Evolutionary conservation across 2,888 invertebrate species (phyloP), one percentile per base, ranked within the genome.

Genomic region (Automeris io): DNA sequence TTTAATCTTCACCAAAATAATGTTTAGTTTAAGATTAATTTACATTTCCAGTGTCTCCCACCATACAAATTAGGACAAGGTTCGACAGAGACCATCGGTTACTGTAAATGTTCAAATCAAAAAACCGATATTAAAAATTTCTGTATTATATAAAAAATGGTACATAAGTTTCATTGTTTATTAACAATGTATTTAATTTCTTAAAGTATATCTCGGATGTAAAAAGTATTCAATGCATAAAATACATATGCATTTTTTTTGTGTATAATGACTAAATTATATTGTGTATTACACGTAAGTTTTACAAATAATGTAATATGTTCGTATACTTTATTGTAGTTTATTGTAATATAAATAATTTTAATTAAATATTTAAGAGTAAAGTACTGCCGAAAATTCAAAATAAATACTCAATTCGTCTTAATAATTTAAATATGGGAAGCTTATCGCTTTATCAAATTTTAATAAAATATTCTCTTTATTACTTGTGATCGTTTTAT

Each of bases 261-360:
- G n/a, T n/a, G n/a, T n/a, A n/a, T n/a, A n/a, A n/a, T n/a, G n/a
- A n/a, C n/a, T n/a, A n/a, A n/a, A n/a, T n/a, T n/a, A n/a, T n/a
- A n/a, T n/a, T n/a, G n/a, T n/a, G n/a, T n/a, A n/a, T n/a, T n/a
- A n/a, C n/a, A n/a, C n/a, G n/a, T n/a, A n/a, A n/a, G n/a, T n/a
- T n/a, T n/a, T n/a, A n/a, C n/a, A n/a, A n/a, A 9, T 22, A 9
- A 35, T 35, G 18, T 60, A 53, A 55, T 57, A 65, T 57, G 49
- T 51, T 46, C 57, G n/a, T n/a, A n/a, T 26, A 9, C 26, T 50
- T 59, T 49, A 49, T 57, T 57, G 45, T 57, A 59, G 49, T 49
- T 61, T 65, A 69, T 4, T 16, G 63, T 63, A 46, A 34, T 60
- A 51, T 59, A 67, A 57, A 55, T 64, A 67, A 42, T 31, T 45